These are phyloP conservation scores for Palythoa heliodiscus DNA, from an alignment of 92 coral and sea anemone species.

Conservation along the genomic window DNA sequence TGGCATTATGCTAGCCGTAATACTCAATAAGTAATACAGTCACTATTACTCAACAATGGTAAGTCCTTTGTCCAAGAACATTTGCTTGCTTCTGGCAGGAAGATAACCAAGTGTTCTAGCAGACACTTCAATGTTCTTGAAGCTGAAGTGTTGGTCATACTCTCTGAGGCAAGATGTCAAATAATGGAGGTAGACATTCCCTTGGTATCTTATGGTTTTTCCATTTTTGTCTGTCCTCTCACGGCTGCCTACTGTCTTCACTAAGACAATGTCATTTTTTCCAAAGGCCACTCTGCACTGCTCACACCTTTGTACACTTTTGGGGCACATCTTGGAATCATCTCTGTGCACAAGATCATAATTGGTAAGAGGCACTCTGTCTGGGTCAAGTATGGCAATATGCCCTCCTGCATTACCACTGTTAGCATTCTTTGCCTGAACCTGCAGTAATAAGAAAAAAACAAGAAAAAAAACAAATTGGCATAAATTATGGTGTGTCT, in stretches of 20 bases:
- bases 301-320: slow-evolving; percentile 36
- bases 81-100: slow-evolving; percentile 37
- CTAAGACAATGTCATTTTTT: slow-evolving; percentile 34
- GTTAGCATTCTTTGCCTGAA: slow-evolving; percentile 21
- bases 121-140: slow-evolving; percentile 37
- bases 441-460: slow-evolving; percentile 14
- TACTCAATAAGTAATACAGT: slow-evolving; percentile 1
- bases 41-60: slow-evolving; percentile 18
- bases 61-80: slow-evolving; percentile 36
- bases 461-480: background rate
- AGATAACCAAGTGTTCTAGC: slow-evolving; percentile 32
- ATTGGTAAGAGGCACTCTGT: slow-evolving; percentile 34
- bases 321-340: slow-evolving; percentile 37
- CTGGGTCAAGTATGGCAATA: slow-evolving; percentile 33
- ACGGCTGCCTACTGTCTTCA: slow-evolving; percentile 37
- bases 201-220: slow-evolving; percentile 45
- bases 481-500: slow-evolving; percentile 6
- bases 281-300: slow-evolving; percentile 31
- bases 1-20: too few species aligned
- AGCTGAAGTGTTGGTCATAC: slow-evolving; percentile 54
- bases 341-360: slow-evolving; percentile 38
- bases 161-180: slow-evolving; percentile 52
- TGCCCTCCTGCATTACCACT: slow-evolving; percentile 32
- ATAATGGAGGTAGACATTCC: slow-evolving; percentile 57
- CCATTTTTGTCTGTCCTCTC: slow-evolving; percentile 39